phyloP scores from a whole-genome alignment of 2,797 vertebrate species.

The Cacajao melanocephalus region DNA sequence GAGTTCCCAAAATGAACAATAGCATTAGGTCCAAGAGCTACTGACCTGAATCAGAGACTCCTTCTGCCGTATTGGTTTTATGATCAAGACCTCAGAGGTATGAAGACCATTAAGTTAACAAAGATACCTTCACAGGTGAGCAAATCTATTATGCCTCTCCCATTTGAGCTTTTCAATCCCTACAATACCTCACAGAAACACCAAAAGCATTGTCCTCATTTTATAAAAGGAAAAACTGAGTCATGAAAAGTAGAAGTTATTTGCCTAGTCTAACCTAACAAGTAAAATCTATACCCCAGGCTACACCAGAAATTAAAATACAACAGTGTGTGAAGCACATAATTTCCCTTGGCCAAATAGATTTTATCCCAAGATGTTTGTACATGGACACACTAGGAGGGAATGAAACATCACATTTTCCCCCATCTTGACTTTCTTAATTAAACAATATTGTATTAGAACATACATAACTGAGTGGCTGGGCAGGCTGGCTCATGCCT shows the following conservation, averaged over 20 bases:
- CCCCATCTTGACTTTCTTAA: neutral
- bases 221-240: conserved; percentile 11
- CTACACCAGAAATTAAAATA: neutral
- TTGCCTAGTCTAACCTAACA: neutral
- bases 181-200: neutral
- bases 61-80: neutral
- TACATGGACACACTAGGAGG: neutral
- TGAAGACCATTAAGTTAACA: neutral
- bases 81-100: neutral
- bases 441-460: conserved; percentile 24
- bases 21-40: neutral
- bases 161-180: neutral
- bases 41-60: neutral
- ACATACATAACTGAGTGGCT: neutral
- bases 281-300: neutral
- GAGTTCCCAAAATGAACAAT: neutral
- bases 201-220: neutral
- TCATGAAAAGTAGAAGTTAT: neutral
- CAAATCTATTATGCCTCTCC: neutral
- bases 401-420: neutral
- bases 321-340: neutral
- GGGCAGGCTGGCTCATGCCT: neutral
- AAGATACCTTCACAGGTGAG: neutral
- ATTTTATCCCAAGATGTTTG: conserved; percentile 2
- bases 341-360: neutral